Percentiles rank a stretch among this genome's conserved stretches.
These are phyloP conservation scores for Sebastes trivittatus DNA, from an alignment of 2,797 vertebrate genomes.

Conservation along the genomic window DNA sequence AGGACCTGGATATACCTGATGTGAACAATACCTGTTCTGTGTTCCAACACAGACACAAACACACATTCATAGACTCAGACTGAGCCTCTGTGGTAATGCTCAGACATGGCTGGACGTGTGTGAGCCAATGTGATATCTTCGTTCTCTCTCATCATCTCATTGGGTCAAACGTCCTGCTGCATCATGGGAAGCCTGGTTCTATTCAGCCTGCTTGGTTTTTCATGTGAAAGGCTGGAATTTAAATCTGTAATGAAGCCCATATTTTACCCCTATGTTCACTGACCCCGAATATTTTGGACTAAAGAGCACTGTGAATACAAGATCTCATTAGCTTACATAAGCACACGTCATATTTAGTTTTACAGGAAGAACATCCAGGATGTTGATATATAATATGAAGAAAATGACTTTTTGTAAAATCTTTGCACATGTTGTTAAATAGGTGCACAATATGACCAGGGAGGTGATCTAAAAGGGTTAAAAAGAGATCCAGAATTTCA, in stretches of 20 bases:
- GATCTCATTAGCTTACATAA: slow-evolving; percentile 12
- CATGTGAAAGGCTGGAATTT: background rate
- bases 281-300: background rate
- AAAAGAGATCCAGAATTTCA: background rate
- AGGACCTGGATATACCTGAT: background rate
- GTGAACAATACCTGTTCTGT: background rate
- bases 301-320: background rate
- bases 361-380: too few relatives aligned
- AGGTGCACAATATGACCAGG: too few relatives aligned
- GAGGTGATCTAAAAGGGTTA: too few relatives aligned
- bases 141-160: background rate
- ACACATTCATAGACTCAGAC: background rate
- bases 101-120: background rate
- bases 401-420: too few relatives aligned
- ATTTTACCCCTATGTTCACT: background rate
- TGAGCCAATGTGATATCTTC: background rate
- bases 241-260: background rate
- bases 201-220: background rate
- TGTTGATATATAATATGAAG: too few relatives aligned
- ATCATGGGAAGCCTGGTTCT: background rate
- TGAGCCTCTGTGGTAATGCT: background rate
- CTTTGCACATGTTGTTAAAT: too few relatives aligned
- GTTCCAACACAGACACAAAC: background rate
- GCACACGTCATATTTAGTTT: too few relatives aligned
- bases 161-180: slow-evolving; percentile 16